Base-by-base conservation (phyloP, 2,888 invertebrate species). In the Agrypnus murinus region DNA sequence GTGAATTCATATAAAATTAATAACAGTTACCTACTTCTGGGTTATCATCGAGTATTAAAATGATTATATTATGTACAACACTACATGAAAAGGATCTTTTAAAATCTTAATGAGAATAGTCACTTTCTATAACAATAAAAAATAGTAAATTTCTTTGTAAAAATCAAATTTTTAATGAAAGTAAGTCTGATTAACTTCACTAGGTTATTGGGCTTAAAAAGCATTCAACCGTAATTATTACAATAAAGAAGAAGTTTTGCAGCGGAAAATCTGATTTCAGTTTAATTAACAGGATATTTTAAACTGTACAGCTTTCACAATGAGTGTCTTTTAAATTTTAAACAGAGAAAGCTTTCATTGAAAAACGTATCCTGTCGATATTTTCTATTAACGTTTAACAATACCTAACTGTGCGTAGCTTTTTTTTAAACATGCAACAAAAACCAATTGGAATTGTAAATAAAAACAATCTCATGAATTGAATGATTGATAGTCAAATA, bases 221-320 rank as follows among this genome's bases (percentile, higher is more conserved):
- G 17, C 50, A 8, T 32, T 50, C 50, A 31, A 31, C 50, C 50
- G 32, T 31, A 10, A 17, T 48, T n/a, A 25, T n/a, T 19, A 19
- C 31, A 32, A 50, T 50, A 50, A 31, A 31, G 14, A 31, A 31
- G 14, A n/a, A 17, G 12, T 14, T 12, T 12, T n/a, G 4, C 5
- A 12, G 50, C 50, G 50, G 32, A 50, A 32, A 50, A 31, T 19
- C 1, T n/a, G 10, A 31, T 31, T 25, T 25, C 5, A 25, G 25
- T 50, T 50, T 19, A 50, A 50, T 50, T 50, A 50, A 50, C 50
- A 50, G 50, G 50, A 50, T 50, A 50, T 50, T 15, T 50, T 12
- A 50, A 50, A 32, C 14, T 48, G 25, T 31, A n/a, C 14, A 6
- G n/a, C 50, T 32, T 12, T 50, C n/a, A 19, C 32, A 12, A 12